Percentiles rank a stretch among this genome's conserved stretches.
These are phyloP conservation scores for Sebastes kiyomatsui DNA, from an alignment of 2,797 vertebrate species.

Conservation along the genomic window DNA sequence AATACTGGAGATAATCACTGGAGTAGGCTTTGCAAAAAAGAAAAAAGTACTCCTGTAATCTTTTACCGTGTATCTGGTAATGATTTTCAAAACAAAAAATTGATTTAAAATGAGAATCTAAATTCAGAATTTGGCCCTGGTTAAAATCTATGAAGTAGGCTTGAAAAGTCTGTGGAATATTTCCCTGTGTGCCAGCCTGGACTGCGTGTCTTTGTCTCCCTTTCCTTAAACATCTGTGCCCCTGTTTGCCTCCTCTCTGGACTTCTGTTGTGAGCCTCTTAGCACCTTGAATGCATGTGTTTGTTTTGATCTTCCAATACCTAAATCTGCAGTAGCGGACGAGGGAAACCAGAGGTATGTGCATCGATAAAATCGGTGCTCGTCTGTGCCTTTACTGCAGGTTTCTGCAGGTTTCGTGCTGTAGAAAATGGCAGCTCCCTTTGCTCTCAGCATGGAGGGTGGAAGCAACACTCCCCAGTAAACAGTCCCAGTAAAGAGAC, in stretches of 20 bases:
- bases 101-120: background rate
- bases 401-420: conserved; percentile 74
- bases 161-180: conserved; percentile 76
- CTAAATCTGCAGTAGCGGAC: conserved; percentile 82
- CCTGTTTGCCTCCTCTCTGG: conserved; percentile 68
- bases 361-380: conserved; percentile 59
- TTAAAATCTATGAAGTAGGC: background rate
- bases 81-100: background rate
- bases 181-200: conserved; percentile 64
- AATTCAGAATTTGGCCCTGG: background rate
- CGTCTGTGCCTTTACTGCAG: conserved; percentile 80
- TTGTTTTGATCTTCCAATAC: conserved; percentile 62
- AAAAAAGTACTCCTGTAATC: background rate
- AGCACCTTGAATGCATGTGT: conserved; percentile 82
- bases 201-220: conserved; percentile 70
- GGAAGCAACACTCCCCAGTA: conserved; percentile 82
- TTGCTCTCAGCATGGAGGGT: conserved; percentile 80
- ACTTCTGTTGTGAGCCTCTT: conserved; percentile 65
- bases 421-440: conserved; percentile 71
- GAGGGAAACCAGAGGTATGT: conserved; percentile 68
- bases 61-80: background rate
- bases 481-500: conserved; percentile 79
- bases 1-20: background rate
- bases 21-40: background rate
- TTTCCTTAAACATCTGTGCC: conserved; percentile 65